Percentiles rank a stretch among this genome's conserved stretches.
Conservation (phyloP, 64 coral and sea anemone genomes). For the Stichodactyla helianthus region DNA sequence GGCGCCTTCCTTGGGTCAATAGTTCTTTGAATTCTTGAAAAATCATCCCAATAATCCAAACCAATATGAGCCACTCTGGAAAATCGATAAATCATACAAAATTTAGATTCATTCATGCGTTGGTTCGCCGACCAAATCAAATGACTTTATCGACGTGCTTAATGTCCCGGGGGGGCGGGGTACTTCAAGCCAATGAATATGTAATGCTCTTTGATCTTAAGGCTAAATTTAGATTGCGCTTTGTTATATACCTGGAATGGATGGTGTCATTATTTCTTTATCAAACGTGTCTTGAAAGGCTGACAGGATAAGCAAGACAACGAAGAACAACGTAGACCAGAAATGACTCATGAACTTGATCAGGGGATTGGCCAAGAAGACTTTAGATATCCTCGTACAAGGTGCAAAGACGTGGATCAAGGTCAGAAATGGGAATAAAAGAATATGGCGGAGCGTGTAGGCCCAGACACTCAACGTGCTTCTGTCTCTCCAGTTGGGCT, state of each 20-base stretch:
- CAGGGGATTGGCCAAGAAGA: slow-evolving; percentile 40
- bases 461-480: slow-evolving; percentile 25
- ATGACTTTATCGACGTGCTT: too few species aligned
- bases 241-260: slow-evolving; percentile 33
- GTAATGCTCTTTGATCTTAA: too few species aligned
- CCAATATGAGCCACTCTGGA: slow-evolving; percentile 59
- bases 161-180: too few species aligned
- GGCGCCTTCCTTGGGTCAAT: slow-evolving; percentile 40
- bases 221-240: too few species aligned
- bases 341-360: slow-evolving; percentile 70
- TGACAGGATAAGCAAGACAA: slow-evolving; percentile 48
- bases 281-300: slow-evolving; percentile 69
- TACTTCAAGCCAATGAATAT: too few species aligned
- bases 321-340: slow-evolving; percentile 52
- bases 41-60: slow-evolving; percentile 62
- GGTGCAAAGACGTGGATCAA: slow-evolving; percentile 39
- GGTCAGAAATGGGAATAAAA: slow-evolving; percentile 61
- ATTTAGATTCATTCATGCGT: too few species aligned
- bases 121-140: too few species aligned
- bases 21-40: slow-evolving; percentile 65
- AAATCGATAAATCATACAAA: slow-evolving; percentile 1
- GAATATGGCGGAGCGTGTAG: slow-evolving; percentile 38
- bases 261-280: slow-evolving; percentile 34
- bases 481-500: slow-evolving; percentile 40
- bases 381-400: neutral